phyloP scores from a whole-genome alignment of 1,140 invertebrate genomes.

The Alviniconcha marisindica region DNA sequence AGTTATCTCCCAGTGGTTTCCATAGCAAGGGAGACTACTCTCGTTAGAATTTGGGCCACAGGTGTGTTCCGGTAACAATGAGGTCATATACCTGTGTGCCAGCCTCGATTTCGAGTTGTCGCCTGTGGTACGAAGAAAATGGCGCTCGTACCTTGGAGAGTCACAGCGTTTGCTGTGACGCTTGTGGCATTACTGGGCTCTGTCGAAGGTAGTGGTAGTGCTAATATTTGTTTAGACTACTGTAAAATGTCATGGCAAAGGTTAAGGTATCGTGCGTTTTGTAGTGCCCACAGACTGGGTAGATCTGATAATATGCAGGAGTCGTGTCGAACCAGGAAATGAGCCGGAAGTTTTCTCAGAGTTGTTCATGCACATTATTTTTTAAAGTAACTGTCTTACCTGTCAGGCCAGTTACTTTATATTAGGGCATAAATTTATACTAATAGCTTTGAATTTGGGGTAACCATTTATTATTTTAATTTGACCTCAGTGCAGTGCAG shows the following conservation, averaged over 20 bases:
- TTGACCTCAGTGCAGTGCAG: too few species aligned
- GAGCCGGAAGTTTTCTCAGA: conserved; percentile 8
- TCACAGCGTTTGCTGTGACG: background rate
- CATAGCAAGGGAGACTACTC: conserved; percentile 1
- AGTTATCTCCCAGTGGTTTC: background rate
- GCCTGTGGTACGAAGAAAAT: background rate
- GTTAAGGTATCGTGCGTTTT: too few species aligned
- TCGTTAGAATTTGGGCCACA: background rate
- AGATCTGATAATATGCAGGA: too few species aligned
- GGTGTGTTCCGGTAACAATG: background rate
- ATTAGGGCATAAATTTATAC: too few species aligned
- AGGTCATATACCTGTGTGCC: conserved; percentile 13
- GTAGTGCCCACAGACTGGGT: too few species aligned
- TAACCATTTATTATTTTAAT: too few species aligned
- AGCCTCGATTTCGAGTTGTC: conserved; percentile 34
- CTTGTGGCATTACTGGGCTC: background rate
- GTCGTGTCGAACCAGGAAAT: conserved; percentile 34
- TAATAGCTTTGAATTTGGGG: too few species aligned
- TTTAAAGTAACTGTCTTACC: too few species aligned
- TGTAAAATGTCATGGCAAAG: background rate
- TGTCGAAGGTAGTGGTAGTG: conserved; percentile 17
- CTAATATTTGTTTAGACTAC: background rate
- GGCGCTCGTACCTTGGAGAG: conserved; percentile 28
- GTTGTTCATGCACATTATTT: too few species aligned
- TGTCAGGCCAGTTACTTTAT: too few species aligned